Base-by-base conservation (phyloP, 2,113 vertebrate genomes). In the Takifugu bimaculatus region DNA sequence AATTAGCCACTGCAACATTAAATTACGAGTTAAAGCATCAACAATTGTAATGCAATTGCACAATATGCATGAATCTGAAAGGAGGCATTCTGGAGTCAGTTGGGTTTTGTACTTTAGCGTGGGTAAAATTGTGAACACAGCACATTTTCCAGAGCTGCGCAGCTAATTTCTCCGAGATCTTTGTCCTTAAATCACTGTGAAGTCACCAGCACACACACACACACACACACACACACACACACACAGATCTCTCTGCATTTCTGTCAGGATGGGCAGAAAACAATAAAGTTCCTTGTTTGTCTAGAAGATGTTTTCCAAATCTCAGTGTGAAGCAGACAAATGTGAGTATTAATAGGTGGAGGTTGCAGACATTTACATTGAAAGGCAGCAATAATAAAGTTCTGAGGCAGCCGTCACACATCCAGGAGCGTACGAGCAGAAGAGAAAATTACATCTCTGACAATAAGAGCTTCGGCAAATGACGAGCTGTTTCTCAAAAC, bases 231-330 rank as follows among this genome's bases (percentile, higher is more conserved):
- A n/a, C n/a, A n/a, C n/a, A 10, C 15, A 42, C 25, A 12, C 64
- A 52, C 50, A 53, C 29, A 55, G 59, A 47, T 42, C 62, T 55
- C 51, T 43, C 65, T 43, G 49, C 5, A 69, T 54, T 72, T 72
- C 35, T 39, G 35, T 39, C 35, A 39, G 35, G 35, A 62, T 29
- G 68, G 56, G 62, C 4, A 64, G 68, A 50, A 74, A 74, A 80
- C 51, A 50, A 14, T 50, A 20, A 39, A 29, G n/a, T 50, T 52
- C 39, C 72, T 57, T 60, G 44, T 87, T 83, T 79, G 28, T 50
- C 57, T 65, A 54, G 48, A 65, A 54, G 48, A 65, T 51, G 32
- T 67, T 55, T 62, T 60, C 54, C 7, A 63, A 70, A 60, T 53
- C 50, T 65, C 57, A 9, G 57, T 63, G 62, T 57, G 59, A 56